Evolutionary conservation across 2,888 invertebrate genomes (phyloP).

Genomic region (Malthinus seriepunctatus): DNA sequence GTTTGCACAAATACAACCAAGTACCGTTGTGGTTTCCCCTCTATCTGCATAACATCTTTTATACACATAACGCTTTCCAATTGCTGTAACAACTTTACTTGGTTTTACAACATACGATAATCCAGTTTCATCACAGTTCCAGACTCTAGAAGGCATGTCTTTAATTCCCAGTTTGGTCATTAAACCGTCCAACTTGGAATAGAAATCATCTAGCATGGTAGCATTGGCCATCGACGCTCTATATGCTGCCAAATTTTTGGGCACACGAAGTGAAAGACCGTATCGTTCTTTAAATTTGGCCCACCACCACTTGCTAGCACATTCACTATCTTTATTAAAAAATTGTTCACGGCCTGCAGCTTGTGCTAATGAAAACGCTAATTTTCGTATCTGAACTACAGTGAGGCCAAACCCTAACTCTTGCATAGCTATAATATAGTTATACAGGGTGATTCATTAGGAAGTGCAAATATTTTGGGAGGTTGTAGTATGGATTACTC

Average conservation of each 20-base stretch:
- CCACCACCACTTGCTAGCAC: slow-evolving; percentile 8
- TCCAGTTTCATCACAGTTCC: slow-evolving; percentile 15
- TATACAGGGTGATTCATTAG: too few relatives aligned
- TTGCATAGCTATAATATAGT: background rate
- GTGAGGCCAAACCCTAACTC: background rate
- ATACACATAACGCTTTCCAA: background rate
- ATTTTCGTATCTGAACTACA: background rate
- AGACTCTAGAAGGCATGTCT: background rate
- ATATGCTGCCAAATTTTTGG: slow-evolving; percentile 3
- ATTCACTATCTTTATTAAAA: background rate
- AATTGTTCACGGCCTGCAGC: background rate
- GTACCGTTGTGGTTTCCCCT: background rate
- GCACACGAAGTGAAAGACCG: background rate
- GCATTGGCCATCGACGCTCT: slow-evolving; percentile 1
- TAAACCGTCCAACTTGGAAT: slow-evolving; percentile 3
- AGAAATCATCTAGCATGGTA: slow-evolving; percentile 7
- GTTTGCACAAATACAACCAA: slow-evolving; percentile 12
- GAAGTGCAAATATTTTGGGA: too few relatives aligned
- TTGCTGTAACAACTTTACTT: background rate
- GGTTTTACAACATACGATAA: slow-evolving; percentile 6
- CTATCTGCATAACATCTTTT: background rate
- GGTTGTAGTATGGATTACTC: too few relatives aligned
- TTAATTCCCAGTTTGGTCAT: slow-evolving; percentile 7
- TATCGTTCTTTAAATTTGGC: background rate
- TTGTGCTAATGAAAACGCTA: background rate